A percentile compares a stretch with the other conserved stretches of the same genome.
These are phyloP conservation scores for Cheirogaleus major DNA, from an alignment of 2,797 vertebrate genomes.

Conservation along the genomic window DNA sequence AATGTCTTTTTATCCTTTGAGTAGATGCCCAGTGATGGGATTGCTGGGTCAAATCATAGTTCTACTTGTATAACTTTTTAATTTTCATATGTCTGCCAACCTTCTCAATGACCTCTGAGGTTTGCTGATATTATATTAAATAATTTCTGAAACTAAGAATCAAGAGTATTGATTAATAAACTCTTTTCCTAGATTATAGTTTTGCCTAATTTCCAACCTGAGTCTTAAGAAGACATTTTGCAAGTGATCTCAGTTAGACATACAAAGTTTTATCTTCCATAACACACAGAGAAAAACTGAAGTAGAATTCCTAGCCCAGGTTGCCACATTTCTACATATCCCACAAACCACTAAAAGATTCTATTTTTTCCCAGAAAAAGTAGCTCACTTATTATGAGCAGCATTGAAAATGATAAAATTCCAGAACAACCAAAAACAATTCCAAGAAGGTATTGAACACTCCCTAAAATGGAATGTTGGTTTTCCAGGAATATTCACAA, in stretches of 20 bases:
- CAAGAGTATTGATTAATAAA: background rate
- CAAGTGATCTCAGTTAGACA: background rate
- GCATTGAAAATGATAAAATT: constrained; percentile 16
- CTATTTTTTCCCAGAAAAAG: background rate
- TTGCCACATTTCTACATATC: background rate
- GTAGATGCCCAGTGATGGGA: too few relatives aligned
- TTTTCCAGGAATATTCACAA: constrained; percentile 48
- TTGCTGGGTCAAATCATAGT: too few relatives aligned
- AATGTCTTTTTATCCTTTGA: too few relatives aligned
- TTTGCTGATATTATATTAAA: background rate
- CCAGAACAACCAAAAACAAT: background rate
- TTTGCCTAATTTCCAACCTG: background rate
- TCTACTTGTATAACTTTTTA: background rate
- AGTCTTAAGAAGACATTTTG: background rate
- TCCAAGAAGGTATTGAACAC: background rate
- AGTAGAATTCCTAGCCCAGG: background rate
- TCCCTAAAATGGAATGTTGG: constrained; percentile 9
- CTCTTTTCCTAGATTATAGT: background rate
- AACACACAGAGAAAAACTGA: background rate
- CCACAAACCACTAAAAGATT: background rate
- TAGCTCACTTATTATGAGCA: background rate
- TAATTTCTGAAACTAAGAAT: background rate
- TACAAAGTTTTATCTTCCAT: background rate
- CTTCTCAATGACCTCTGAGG: background rate
- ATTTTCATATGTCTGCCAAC: background rate